Evolutionary conservation across 2,797 vertebrate species (phyloP), one percentile per base, ranked within the genome.

Genomic region (Yasuhikotakia modesta): DNA sequence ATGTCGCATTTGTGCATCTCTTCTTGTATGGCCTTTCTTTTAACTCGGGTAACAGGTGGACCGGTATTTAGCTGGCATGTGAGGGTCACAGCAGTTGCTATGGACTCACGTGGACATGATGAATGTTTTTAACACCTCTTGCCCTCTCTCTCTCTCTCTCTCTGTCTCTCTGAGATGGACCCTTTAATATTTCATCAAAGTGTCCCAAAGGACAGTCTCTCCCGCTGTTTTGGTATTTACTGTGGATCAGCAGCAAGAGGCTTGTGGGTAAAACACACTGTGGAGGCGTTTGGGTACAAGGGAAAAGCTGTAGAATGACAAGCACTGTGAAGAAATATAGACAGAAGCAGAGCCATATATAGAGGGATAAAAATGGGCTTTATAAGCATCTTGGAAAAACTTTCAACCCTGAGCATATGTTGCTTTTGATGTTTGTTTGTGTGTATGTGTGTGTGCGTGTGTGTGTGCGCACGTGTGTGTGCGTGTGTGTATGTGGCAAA

Each of bases 101-200:
- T 13, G 50, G 39, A 22, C 52, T 55, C 61, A 78, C 46, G 22
- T 48, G 7, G 46, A 72, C 13, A 39, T 22, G 72, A 32, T 27
- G 14, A 70, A 57, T 64, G 21, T 43, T 70, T 79, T 83, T 73
- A 58, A 69, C 78, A 76, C 72, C 48, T 74, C 24, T 16, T 65
- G 67, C 50, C 52, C 58, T 68, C 19, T 70, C 73, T 63, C 17
- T 19, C 58, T 68, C 19, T 70, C 73, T 63, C 17, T 19, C 7
- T 24, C 7, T 46, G 45, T 55, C 48, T 80, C 64, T 60, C 52
- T 55, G 32, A 72, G 16, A 48, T 61, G 61, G 57, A 52, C 65
- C 64, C 24, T 83, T 87, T 81, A 87, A 87, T 86, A 86, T 85
- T 86, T 85, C 46, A 86, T 85, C 79, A 79, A 80, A 82, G 64